Base-by-base conservation (phyloP, 2,888 invertebrate genomes). In the Omphaloscelis lunosa region DNA sequence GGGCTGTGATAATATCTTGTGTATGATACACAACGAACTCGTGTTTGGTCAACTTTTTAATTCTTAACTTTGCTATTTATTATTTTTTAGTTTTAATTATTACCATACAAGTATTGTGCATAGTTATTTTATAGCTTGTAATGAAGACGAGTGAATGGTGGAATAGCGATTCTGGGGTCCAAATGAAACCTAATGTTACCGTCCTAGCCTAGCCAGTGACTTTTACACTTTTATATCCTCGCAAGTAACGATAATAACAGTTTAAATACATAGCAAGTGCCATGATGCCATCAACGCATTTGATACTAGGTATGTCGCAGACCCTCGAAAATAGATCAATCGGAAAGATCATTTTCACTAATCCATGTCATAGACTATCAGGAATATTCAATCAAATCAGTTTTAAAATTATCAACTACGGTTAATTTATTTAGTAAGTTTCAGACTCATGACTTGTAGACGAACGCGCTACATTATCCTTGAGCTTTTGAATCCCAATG, bases 101-200 rank as follows among this genome's bases (percentile, higher is more conserved):
- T 95, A 96, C 95, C 95, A 94, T 94, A 93, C 91, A 95, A 96
- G 96, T 96, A 96, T 96, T 96, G 93, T 95, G 92, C 87, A 92
- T 92, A 90, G 90, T 90, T 92, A 90, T 91, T 91, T 89, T 92
- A 90, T 89, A 92, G 93, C 90, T 94, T 93, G 90, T 92, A 90
- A 82, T 88, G 88, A 91, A 90, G 93, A 94, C 83, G 94, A 85
- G 88, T 94, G 93, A 92, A 93, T 91, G 71, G 53, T 80, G 91
- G 83, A 75, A 82, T 86, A 88, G 85, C 84, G 89, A 82, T 88
- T 89, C 84, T 90, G 80, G 92, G 93, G 92, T 93, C 93, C 93
- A 93, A 93, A 87, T 86, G 84, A 89, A 88, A 86, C 68, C 72
- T 79, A 90, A 92, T 92, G 93, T 94, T 94, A 94, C 95, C 95